Percentiles rank a stretch among this genome's conserved stretches.
Evolutionary conservation across 2,888 invertebrate species (phyloP).

Genomic region (Lutraria lutraria): DNA sequence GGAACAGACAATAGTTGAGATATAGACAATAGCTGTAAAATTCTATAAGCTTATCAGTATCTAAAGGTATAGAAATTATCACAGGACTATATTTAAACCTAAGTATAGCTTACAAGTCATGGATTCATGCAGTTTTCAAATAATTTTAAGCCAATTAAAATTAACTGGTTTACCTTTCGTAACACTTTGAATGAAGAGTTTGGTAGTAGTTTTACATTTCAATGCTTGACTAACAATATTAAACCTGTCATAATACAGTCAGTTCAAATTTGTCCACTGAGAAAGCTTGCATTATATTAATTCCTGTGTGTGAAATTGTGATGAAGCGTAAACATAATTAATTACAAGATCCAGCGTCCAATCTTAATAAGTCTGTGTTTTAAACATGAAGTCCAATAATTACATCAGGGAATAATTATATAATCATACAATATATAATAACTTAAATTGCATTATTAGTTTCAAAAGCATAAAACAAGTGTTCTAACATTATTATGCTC

Average conservation of each 20-base stretch:
- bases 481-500: no score
- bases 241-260: background rate
- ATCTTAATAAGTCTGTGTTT: no score
- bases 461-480: no score
- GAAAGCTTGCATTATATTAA: no score
- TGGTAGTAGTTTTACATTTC: background rate
- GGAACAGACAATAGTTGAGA: no score
- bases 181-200: slow-evolving; percentile 2
- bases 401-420: no score
- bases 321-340: no score
- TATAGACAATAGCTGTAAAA: background rate
- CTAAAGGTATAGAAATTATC: background rate
- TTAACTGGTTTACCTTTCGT: background rate
- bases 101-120: background rate
- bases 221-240: background rate
- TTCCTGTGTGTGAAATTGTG: no score
- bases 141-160: background rate
- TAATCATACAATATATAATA: no score
- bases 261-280: background rate
- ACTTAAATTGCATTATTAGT: no score
- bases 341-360: no score
- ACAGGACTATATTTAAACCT: background rate
- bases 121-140: background rate
- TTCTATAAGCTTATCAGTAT: background rate
- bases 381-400: no score